Base-by-base conservation (phyloP, 2,888 invertebrate species). In the Pterostichus niger region DNA sequence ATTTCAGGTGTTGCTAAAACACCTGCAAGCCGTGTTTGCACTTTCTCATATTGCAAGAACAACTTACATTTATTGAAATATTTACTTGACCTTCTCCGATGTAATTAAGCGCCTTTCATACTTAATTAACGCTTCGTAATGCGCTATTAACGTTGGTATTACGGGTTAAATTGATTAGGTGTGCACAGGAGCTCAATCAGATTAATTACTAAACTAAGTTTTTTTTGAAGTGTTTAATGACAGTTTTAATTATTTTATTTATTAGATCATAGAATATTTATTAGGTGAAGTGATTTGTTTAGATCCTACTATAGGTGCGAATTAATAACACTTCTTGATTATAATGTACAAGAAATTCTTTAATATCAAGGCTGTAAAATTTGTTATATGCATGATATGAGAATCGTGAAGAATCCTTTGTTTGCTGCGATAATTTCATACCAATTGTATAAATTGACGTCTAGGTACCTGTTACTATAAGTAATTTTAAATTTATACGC, bases 61-160 rank as follows among this genome's bases (percentile, higher is more conserved):
- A 80, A 71, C 17, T 73, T 56, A 81, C 71, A 73, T 81, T 81
- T 73, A 71, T 73, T 71, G 40, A 68, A 71, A 49, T 54, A 81
- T 81, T 73, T 73, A 73, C 81, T 52, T 73, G 81, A 73, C 81
- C 81, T 81, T 73, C 81, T 73, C 71, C 10, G 44, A 24, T 13
- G 71, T 81, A 81, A 81, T 81, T 81, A 81, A 81, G 54, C 54
- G 68, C 71, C 71, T 81, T 71, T 81, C 81, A 54, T 56, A 73
- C 40, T 81, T 81, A 81, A 81, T 81, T 81, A 81, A 54, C 81
- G 44, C 81, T 17, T 46, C 15, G 46, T 64, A 40, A 81, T 68
- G 64, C 24, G 35, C 81, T 81, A 81, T 81, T 81, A 81, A 52
- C 81, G 71, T 54, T 44, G 31, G 56, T 40, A 52, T 52, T 64